Conservation (phyloP, 2,888 invertebrate species). For the Erannis defoliaria region DNA sequence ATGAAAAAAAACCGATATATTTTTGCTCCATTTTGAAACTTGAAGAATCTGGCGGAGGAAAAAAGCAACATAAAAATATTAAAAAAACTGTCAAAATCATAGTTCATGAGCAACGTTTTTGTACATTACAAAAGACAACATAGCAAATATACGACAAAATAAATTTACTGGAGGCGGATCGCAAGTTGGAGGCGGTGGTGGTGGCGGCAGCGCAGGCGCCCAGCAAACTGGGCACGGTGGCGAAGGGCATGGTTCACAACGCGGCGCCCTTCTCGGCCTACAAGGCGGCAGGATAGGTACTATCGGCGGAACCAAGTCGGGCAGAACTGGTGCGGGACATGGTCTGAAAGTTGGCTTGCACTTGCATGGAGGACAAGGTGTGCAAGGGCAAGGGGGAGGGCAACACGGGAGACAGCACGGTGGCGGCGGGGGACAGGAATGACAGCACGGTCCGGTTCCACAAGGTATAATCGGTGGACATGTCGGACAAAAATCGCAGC, state of each 20-base stretch:
- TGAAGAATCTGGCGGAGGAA: no score
- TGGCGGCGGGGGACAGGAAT: constrained; percentile 69
- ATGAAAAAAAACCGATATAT: not conserved
- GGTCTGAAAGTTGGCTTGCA: constrained; percentile 70
- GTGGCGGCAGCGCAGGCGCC: constrained; percentile 78
- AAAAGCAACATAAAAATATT: no score
- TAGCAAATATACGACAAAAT: no score
- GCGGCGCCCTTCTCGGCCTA: constrained; percentile 69
- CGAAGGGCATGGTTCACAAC: constrained; percentile 57
- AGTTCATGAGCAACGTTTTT: no score
- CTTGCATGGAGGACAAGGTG: constrained; percentile 76
- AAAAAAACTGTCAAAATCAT: no score
- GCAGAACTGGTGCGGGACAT: constrained; percentile 74
- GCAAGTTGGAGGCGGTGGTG: constrained; percentile 75
- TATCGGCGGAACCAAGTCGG: constrained; percentile 75
- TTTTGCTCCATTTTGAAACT: no score
- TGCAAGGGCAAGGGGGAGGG: constrained; percentile 68
- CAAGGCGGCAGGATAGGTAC: constrained; percentile 75
- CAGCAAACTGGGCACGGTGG: constrained; percentile 70
- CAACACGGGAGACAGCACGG: constrained; percentile 43
- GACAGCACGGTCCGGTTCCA: constrained; percentile 65
- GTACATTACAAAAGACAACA: no score
- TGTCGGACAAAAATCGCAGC: constrained; percentile 62
- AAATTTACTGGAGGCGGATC: constrained; percentile 77
- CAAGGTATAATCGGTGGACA: constrained; percentile 76